A percentile compares a stretch with the other conserved stretches of the same genome.
These are phyloP conservation scores for Hipposideros armiger DNA, from an alignment of 2,113 vertebrate genomes.

Conservation along the genomic window DNA sequence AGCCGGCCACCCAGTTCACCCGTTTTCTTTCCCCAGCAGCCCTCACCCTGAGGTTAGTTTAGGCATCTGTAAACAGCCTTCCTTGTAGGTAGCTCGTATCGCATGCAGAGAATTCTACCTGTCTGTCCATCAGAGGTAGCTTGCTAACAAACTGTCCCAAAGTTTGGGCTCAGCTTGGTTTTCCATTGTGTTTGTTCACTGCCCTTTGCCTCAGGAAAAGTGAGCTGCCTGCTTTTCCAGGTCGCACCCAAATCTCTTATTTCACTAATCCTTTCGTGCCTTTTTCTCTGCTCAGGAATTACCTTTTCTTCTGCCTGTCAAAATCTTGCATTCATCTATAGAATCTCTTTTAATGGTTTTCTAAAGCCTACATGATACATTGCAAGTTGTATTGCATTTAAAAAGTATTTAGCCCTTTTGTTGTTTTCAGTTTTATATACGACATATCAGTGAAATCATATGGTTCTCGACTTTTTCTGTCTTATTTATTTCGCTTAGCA, in stretches of 20 bases:
- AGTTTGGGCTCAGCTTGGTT: not conserved
- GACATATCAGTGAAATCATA: too few relatives aligned
- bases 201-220: not conserved
- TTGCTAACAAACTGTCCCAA: not conserved
- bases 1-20: not conserved
- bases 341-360: not conserved
- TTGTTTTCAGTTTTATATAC: too few relatives aligned
- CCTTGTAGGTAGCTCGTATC: not conserved
- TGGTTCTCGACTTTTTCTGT: too few relatives aligned
- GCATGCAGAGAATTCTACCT: not conserved
- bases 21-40: not conserved
- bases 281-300: not conserved
- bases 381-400: not conserved
- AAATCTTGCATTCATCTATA: not conserved
- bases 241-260: not conserved
- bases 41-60: not conserved
- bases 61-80: not conserved
- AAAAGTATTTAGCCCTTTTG: not conserved
- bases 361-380: not conserved
- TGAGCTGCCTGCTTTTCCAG: not conserved
- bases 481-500: too few relatives aligned
- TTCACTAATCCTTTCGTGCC: not conserved
- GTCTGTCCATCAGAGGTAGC: not conserved
- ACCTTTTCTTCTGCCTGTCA: not conserved
- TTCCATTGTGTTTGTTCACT: not conserved